A percentile compares a stretch with the other conserved stretches of the same genome.
Conservation (phyloP, 2,113 vertebrate species). For the Tyrannus savana region DNA sequence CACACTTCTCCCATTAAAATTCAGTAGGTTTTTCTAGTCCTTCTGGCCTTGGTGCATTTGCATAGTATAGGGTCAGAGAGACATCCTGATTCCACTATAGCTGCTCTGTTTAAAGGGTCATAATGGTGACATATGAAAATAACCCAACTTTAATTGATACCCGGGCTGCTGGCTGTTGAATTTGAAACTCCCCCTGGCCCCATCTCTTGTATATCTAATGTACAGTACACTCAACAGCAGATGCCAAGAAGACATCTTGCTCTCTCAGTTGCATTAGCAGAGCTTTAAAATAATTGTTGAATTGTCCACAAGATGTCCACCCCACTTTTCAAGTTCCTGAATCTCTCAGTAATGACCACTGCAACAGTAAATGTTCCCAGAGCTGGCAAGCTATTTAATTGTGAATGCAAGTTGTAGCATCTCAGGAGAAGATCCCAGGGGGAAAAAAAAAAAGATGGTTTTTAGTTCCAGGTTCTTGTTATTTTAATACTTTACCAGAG, state of each 20-base stretch:
- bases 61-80: slow-evolving; percentile 59
- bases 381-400: neutral
- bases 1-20: slow-evolving; percentile 44
- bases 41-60: slow-evolving; percentile 29
- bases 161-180: slow-evolving; percentile 29
- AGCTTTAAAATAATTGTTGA: slow-evolving; percentile 21
- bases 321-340: neutral
- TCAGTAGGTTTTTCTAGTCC: slow-evolving; percentile 48
- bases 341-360: neutral
- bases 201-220: slow-evolving; percentile 52
- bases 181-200: slow-evolving; percentile 46
- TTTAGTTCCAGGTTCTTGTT: neutral
- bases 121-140: slow-evolving; percentile 53
- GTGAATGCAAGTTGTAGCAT: neutral
- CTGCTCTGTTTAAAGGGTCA: slow-evolving; percentile 34
- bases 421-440: neutral
- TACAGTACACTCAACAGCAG: slow-evolving; percentile 15
- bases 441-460: neutral
- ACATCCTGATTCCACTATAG: slow-evolving; percentile 27
- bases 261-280: neutral
- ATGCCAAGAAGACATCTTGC: slow-evolving; percentile 26
- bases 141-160: slow-evolving; percentile 63
- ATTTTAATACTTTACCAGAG: neutral
- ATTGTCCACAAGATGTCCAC: slow-evolving; percentile 29
- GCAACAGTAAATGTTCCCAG: neutral